A percentile compares a stretch with the other conserved stretches of the same genome.
phyloP scores from a whole-genome alignment of 1,140 invertebrate genomes.

The Atta colombica region DNA sequence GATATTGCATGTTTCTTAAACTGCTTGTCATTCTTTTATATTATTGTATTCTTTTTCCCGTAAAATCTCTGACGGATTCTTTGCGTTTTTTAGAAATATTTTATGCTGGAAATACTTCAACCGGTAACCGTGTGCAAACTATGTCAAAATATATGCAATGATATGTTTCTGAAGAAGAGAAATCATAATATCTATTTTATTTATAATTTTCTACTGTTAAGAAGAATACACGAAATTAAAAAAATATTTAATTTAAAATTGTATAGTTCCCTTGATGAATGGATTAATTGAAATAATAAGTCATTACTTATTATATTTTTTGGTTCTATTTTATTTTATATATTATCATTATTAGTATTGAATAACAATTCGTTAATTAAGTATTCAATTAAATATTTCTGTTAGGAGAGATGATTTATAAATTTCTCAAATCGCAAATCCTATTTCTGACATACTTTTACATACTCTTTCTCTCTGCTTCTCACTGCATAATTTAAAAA shows the following conservation, averaged over 20 bases:
- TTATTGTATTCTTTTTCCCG: not conserved
- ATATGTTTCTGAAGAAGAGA: not conserved
- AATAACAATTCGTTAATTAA: not conserved
- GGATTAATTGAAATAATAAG: not conserved
- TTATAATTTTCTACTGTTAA: not conserved
- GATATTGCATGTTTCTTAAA: slow-evolving; percentile 28
- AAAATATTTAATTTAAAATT: not conserved
- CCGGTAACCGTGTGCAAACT: too few species aligned
- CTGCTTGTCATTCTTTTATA: slow-evolving; percentile 10
- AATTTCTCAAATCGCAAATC: not conserved
- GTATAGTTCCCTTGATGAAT: not conserved
- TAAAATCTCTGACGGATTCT: slow-evolving; percentile 3
- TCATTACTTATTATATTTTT: not conserved
- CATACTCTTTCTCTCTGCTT: not conserved
- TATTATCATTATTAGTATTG: not conserved
- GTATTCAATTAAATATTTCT: not conserved
- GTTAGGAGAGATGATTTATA: not conserved
- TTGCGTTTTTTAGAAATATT: slow-evolving; percentile 3
- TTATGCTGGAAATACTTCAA: not conserved
- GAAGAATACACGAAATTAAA: too few species aligned
- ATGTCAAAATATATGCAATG: not conserved
- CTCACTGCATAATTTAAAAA: not conserved
- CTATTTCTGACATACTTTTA: not conserved
- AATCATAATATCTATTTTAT: not conserved
- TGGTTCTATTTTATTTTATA: not conserved